Evolutionary conservation across 2,888 invertebrate genomes (phyloP).

Genomic region (Hirtodrosophila duncani): DNA sequence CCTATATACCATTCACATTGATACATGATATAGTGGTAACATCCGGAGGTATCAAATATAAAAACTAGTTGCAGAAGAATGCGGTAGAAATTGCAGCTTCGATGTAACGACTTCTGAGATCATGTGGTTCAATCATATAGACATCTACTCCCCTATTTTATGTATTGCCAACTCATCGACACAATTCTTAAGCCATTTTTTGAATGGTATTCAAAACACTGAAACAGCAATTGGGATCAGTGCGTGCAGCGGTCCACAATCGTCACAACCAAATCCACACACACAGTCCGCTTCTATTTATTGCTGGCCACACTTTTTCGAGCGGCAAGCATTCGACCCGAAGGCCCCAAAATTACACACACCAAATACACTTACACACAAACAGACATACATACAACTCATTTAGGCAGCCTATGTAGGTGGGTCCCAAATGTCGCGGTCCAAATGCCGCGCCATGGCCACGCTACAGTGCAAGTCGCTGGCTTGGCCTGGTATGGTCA

Average conservation of each 20-base stretch:
- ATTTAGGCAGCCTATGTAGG: slow-evolving; percentile 15
- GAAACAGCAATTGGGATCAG: slow-evolving; percentile 33
- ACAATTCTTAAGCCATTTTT: too few species aligned
- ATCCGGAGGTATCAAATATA: too few species aligned
- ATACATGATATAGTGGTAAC: too few species aligned
- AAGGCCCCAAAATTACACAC: slow-evolving; percentile 29
- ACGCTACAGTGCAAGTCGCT: slow-evolving; percentile 22
- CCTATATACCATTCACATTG: too few species aligned
- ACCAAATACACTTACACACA: slow-evolving; percentile 40
- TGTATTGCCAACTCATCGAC: too few species aligned
- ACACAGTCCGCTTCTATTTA: slow-evolving; percentile 33
- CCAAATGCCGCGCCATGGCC: slow-evolving; percentile 17
- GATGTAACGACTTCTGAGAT: too few species aligned
- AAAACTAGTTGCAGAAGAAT: too few species aligned
- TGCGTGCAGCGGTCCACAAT: slow-evolving; percentile 32
- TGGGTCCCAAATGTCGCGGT: slow-evolving; percentile 12
- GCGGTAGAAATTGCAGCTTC: too few species aligned
- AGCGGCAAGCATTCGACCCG: slow-evolving; percentile 15
- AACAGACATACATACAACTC: too few species aligned
- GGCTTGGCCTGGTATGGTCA: neutral
- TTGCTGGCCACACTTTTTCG: slow-evolving; percentile 26
- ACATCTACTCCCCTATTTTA: too few species aligned
- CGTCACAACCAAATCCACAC: slow-evolving; percentile 8
- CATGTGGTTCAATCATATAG: too few species aligned
- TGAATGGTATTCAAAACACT: too few species aligned